phyloP scores from a whole-genome alignment of 2,888 invertebrate species.

The Dynastes hyllus region DNA sequence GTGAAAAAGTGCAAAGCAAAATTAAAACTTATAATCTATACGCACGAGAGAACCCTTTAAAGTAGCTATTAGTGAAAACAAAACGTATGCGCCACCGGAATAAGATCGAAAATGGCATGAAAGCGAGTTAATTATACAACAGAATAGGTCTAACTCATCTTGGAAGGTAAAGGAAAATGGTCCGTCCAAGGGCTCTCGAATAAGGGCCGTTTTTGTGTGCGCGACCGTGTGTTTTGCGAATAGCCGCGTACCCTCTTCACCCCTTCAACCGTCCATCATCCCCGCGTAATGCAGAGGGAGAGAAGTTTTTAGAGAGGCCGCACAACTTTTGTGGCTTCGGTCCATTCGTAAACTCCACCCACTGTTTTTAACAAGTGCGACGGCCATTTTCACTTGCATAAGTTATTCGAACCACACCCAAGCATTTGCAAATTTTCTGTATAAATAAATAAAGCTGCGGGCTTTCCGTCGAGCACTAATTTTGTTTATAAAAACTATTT shows the following conservation, averaged over 20 bases:
- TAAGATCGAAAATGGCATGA: constrained; percentile 70
- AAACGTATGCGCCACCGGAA: constrained; percentile 64
- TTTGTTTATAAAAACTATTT: constrained; percentile 58
- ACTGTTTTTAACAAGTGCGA: constrained; percentile 69
- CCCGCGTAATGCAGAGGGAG: constrained; percentile 57
- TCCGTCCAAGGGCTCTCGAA: constrained; percentile 59
- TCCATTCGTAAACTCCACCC: constrained; percentile 69
- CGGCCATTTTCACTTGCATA: constrained; percentile 70
- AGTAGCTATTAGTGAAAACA: constrained; percentile 63
- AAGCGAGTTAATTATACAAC: constrained; percentile 70
- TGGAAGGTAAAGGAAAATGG: constrained; percentile 63
- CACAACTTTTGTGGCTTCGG: constrained; percentile 71
- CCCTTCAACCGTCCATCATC: constrained; percentile 14
- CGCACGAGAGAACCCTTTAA: constrained; percentile 65
- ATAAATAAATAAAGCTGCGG: constrained; percentile 56
- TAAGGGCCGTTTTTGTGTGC: constrained; percentile 65
- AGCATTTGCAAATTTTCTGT: constrained; percentile 59
- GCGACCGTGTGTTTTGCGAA: constrained; percentile 51
- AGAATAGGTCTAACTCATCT: constrained; percentile 67
- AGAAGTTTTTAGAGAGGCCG: constrained; percentile 70
- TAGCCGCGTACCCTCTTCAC: neutral
- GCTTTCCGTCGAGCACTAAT: constrained; percentile 54
- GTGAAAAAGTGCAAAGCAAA: constrained; percentile 55
- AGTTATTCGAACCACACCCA: constrained; percentile 70
- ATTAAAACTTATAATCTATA: constrained; percentile 64